Base-by-base conservation (phyloP, 2,797 vertebrate species). In the Pampus argenteus region DNA sequence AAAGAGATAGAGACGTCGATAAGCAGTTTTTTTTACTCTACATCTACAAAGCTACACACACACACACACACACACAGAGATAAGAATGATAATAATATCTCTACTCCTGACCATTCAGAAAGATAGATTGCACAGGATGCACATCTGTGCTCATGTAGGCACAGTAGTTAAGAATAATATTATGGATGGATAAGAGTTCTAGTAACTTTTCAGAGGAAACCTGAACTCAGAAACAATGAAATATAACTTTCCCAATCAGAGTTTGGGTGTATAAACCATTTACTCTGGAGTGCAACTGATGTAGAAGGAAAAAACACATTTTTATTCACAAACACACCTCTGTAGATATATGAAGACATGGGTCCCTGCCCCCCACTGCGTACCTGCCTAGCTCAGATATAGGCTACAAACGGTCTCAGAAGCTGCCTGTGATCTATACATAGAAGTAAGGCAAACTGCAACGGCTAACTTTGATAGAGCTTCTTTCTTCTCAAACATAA, bases 381-480 rank as follows among this genome's bases (percentile, higher is more conserved):
- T 77, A 88, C 88, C 87, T 88, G 83, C 61, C 7, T 49, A 14
- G 66, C 85, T 91, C 81, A 81, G 86, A 84, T 80, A 63, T 65
- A 40, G 82, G 66, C 84, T 83, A 82, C 87, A 86, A 84, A 87
- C 82, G 79, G 66, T 61, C 78, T 89, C 67, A 81, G 77, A 86
- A 80, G 82, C 58, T 59, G 42, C 50, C 71, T 92, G 79, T 91
- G 91, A 89, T 91, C 90, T 92, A 92, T 87, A 91, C 85, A 90
- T 89, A 92, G 88, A 88, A 77, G 73, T 66, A 73, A 84, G 64
- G 75, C 65, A 81, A 88, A 84, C 66, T 7, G 76, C 73, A 76
- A 82, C 80, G 78, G 74, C 83, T 69, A 84, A 85, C 87, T 88
- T 91, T 90, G 86, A 89, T 83, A 74, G 28, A 49, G 22, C 6